Evolutionary conservation across 2,797 vertebrate genomes (phyloP).

Genomic region (Ammospiza maritima): DNA sequence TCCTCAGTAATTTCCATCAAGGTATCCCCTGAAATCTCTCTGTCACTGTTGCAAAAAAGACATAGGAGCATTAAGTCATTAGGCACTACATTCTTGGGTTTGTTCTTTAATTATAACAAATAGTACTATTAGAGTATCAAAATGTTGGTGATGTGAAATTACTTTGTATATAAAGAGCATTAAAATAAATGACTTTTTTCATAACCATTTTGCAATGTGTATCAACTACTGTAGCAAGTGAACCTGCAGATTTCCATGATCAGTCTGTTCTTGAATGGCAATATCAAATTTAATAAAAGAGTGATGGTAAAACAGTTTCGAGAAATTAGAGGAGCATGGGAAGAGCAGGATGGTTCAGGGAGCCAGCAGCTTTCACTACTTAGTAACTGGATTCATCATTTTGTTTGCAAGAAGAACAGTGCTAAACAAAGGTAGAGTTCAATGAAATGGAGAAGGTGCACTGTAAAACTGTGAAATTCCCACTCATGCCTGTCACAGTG

Average conservation of each 20-base stretch:
- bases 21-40: neutral
- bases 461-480: neutral
- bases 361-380: neutral
- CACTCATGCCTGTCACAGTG: neutral
- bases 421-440: neutral
- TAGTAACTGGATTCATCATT: neutral
- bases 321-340: neutral
- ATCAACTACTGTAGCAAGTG: neutral
- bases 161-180: slow-evolving; percentile 62
- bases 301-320: neutral
- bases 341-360: neutral
- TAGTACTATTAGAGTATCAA: slow-evolving; percentile 48
- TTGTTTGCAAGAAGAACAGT: neutral
- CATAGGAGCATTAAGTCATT: slow-evolving; percentile 43
- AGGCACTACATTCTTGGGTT: slow-evolving; percentile 51
- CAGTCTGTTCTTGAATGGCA: neutral
- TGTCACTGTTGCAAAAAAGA: slow-evolving; percentile 5
- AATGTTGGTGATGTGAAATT: slow-evolving; percentile 28
- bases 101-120: slow-evolving; percentile 46
- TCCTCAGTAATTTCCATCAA: neutral
- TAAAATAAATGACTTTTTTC: slow-evolving; percentile 62
- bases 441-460: neutral
- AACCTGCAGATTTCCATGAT: neutral
- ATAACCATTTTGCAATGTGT: slow-evolving; percentile 23
- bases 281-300: neutral